Conservation (phyloP, 1,140 invertebrate genomes). For the Telenomus remus region DNA sequence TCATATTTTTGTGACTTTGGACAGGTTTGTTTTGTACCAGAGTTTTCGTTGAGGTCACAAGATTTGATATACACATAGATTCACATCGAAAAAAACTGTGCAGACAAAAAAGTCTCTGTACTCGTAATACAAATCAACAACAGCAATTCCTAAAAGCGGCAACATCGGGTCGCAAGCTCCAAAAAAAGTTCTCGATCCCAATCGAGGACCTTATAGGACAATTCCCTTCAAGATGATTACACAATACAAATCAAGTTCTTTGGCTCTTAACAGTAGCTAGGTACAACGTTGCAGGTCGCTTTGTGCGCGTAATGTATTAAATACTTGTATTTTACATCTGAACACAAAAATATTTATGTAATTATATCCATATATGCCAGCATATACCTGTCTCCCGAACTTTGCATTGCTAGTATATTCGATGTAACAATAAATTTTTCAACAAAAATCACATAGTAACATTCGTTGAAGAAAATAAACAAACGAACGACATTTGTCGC, state of each 20-base stretch:
- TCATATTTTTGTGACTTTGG: no score
- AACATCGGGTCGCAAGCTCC: no score
- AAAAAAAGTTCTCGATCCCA: no score
- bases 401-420: conserved; percentile 3
- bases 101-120: no score
- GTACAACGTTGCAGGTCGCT: conserved; percentile 53
- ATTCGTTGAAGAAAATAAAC: background rate
- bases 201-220: no score
- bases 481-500: background rate
- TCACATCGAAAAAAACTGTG: no score
- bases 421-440: no score
- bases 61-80: no score
- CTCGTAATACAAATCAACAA: no score
- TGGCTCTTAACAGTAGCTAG: conserved; percentile 30
- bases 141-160: no score
- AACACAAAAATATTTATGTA: conserved; percentile 57
- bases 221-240: background rate
- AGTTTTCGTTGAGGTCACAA: no score
- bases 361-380: conserved; percentile 56
- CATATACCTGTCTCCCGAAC: conserved; percentile 56
- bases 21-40: no score
- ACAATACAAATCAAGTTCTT: conserved; percentile 40
- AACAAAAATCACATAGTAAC: conserved; percentile 13
- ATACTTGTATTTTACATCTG: conserved; percentile 21
- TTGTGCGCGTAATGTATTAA: conserved; percentile 55